Evolutionary conservation across 2,113 vertebrate species (phyloP).

Genomic region (Solenodon paradoxus): DNA sequence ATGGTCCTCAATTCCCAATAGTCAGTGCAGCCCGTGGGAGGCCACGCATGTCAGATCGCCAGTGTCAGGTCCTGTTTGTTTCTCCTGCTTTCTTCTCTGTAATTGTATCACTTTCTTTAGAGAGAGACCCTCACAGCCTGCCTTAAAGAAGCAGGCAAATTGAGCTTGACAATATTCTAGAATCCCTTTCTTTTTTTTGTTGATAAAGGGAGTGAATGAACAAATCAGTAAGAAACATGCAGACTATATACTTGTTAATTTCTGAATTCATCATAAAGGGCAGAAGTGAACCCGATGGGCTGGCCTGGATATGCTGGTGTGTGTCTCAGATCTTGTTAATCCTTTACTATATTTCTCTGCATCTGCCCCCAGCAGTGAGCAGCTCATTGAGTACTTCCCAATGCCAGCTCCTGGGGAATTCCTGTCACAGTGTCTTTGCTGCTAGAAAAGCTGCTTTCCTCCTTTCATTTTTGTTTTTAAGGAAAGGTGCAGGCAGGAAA

Average conservation of each 20-base stretch:
- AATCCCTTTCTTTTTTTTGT: not conserved
- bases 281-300: not conserved
- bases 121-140: not conserved
- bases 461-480: no score
- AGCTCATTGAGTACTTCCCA: not conserved
- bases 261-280: not conserved
- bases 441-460: not conserved
- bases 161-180: not conserved
- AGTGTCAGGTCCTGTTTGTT: not conserved
- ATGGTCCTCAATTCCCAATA: not conserved
- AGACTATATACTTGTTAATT: not conserved
- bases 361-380: not conserved
- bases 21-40: not conserved
- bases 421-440: not conserved
- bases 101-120: not conserved
- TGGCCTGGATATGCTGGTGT: not conserved
- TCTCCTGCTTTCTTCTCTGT: not conserved
- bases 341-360: not conserved
- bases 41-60: rapidly evolving
- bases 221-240: not conserved
- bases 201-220: not conserved
- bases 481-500: no score
- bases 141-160: not conserved
- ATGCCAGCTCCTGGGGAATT: not conserved
- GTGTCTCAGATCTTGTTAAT: no score